Evolutionary conservation across 2,797 vertebrate genomes (phyloP), one percentile per base, ranked within the genome.

Genomic region (Protonibea diacanthus): DNA sequence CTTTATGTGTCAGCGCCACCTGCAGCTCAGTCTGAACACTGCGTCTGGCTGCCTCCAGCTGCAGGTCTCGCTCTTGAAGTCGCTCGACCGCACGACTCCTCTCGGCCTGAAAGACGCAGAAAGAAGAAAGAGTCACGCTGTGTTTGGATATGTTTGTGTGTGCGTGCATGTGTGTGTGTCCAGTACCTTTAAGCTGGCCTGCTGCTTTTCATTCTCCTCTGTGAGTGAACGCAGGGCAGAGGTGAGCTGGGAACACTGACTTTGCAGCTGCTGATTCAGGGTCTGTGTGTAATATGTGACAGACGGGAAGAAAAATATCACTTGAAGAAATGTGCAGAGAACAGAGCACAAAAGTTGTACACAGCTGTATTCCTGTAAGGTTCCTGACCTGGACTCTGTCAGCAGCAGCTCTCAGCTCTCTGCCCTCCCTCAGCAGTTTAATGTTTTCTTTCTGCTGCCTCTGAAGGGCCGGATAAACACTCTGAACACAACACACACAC

Each of bases 121-220:
- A n/a, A 57, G 6, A 15, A 55, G 59, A 49, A 47, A 40, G 29
- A 2, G 33, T 44, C 20, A 17, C 6, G 6, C 0, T 71, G 25
- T 27, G 25, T 27, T 2, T 27, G 25, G 2, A 3, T 27, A 3
- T 27, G 25, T 27, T n/a, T 47, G 49, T 49, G 47, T 21, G 38
- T 62, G 56, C 51, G 17, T 38, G 53, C 20, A 1, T 40, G 20
- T 51, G 62, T 65, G 4, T 47, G 33, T 59, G 20, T 40, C 10
- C 8, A 38, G 15, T 44, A 27, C 20, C 18, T 48, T 27, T 53
- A 15, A 25, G 12, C 29, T 90, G 1, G 29, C 21, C 48, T 42
- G 66, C 10, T 95, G 86, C 27, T 84, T 88, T 56, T 80, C 73
- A 42, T 95, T 95, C 78, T 95, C 92, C 78, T 82, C 60, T n/a